Evolutionary conservation across 2,888 invertebrate genomes (phyloP).

Genomic region (Siphlonurus alternatus): DNA sequence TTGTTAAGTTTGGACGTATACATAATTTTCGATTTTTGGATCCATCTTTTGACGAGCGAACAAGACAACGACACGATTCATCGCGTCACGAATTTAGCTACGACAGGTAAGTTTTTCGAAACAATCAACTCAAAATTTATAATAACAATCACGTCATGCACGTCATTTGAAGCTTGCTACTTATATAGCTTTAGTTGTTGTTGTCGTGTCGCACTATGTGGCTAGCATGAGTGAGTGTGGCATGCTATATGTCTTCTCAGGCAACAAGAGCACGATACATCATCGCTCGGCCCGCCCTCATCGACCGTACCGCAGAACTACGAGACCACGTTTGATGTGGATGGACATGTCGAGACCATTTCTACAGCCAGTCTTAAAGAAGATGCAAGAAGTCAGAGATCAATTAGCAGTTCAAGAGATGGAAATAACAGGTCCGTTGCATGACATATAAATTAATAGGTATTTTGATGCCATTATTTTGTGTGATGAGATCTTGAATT

Average conservation of each 20-base stretch:
- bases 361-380: conserved; percentile 64
- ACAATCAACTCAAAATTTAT: too few relatives aligned
- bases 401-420: conserved; percentile 39
- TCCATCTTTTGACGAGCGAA: conserved; percentile 59
- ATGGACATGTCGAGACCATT: conserved; percentile 82
- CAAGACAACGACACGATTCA: conserved; percentile 57
- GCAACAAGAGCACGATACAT: neutral
- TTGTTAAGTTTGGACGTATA: conserved; percentile 71
- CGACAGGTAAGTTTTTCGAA: conserved; percentile 51
- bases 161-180: too few relatives aligned
- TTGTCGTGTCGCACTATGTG: too few relatives aligned
- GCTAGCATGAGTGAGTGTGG: too few relatives aligned
- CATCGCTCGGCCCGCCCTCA: neutral
- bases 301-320: too few relatives aligned
- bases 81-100: conserved; percentile 43
- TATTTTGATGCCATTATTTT: conserved; percentile 7
- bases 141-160: too few relatives aligned
- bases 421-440: conserved; percentile 58
- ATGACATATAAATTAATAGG: conserved; percentile 7
- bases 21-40: conserved; percentile 76
- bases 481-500: too few relatives aligned
- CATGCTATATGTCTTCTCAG: neutral
- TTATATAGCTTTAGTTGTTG: too few relatives aligned
- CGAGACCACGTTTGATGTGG: conserved; percentile 76
- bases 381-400: conserved; percentile 39